These are phyloP conservation scores for Chloroclystis v-ata DNA, from an alignment of 2,888 invertebrate genomes.

Conservation along the genomic window DNA sequence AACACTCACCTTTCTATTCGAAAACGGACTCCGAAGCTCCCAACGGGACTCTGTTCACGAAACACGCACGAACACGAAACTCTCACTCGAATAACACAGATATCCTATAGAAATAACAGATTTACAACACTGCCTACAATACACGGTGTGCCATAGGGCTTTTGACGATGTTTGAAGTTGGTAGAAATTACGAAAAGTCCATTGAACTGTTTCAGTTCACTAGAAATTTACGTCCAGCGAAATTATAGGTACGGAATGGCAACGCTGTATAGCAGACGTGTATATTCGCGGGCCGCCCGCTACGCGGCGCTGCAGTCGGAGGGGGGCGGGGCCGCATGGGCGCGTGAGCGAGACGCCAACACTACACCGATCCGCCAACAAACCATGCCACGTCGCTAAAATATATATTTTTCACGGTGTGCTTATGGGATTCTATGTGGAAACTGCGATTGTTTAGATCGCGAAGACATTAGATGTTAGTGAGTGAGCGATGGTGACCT, in stretches of 20 bases:
- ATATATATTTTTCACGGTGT: conserved; percentile 55
- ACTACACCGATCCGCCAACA: conserved; percentile 8
- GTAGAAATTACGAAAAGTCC: conserved; percentile 74
- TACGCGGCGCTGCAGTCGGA: conserved; percentile 62
- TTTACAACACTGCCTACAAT: conserved; percentile 64
- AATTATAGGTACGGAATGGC: conserved; percentile 78
- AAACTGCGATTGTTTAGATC: conserved; percentile 66
- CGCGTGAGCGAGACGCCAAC: conserved; percentile 57
- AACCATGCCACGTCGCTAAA: conserved; percentile 31
- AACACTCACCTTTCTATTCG: conserved; percentile 59
- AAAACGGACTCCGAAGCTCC: conserved; percentile 57
- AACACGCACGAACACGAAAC: conserved; percentile 70
- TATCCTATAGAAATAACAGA: conserved; percentile 55
- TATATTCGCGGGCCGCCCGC: conserved; percentile 64
- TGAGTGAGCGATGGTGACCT: conserved; percentile 65
- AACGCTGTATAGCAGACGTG: conserved; percentile 72
- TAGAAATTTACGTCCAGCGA: conserved; percentile 78
- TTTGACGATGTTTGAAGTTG: conserved; percentile 64
- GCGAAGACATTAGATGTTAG: conserved; percentile 61
- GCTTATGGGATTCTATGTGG: conserved; percentile 61
- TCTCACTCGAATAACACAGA: conserved; percentile 66
- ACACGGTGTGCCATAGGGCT: conserved; percentile 58
- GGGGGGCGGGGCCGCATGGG: conserved; percentile 64
- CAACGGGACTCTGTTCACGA: conserved; percentile 66
- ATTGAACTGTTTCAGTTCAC: conserved; percentile 77